Base-by-base conservation (phyloP, 30 jellyfish, hydroid and myxozoan genomes). In the Chrysaora quinquecirrha region DNA sequence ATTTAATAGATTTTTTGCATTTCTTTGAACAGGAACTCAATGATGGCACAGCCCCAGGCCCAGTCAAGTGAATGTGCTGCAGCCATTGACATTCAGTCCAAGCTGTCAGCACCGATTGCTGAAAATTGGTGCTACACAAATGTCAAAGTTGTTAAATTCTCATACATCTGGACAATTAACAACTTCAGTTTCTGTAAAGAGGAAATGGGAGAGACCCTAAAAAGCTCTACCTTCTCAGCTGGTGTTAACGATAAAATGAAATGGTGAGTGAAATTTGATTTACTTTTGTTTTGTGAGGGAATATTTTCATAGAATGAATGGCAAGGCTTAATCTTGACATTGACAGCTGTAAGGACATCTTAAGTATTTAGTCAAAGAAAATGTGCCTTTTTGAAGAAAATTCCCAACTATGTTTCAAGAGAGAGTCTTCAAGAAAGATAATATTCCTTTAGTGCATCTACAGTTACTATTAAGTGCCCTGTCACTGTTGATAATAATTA, bases 51-150 rank as follows among this genome's bases (percentile, higher is more conserved):
- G 54, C 48, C 90, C 0, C 90, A 80, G 35, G 95, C 86, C 0
- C 95, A 84, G 83, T 75, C 95, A 23, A 84, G 93, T 50, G 96
- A 90, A 33, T 73, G 86, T 61, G 95, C 92, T 47, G 89, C 98
- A 70, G 93, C 91, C 31, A 46, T 82, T 83, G 98, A 93, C 64
- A 87, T 87, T 43, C 92, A 89, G 10, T 88, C 98, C 18, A 93
- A 93, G 72, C 58, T 93, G 88, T 93, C 98, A 21, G 93, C 97
- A 6, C 96, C 98, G 20, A 96, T 93, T 62, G 98, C 98, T 0
- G 98, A 93, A 60, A 93, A 93, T 34, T 93, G 98, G 98, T 93
- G 98, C 64, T 93, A 93, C 63, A 93, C 98, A 21, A 97, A 93
- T 70, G 98, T 93, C 24, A 93, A 93, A 87, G 98, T 93, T 28